These are phyloP conservation scores for Hymenopus coronatus DNA, from an alignment of 2,888 invertebrate species.

Conservation along the genomic window DNA sequence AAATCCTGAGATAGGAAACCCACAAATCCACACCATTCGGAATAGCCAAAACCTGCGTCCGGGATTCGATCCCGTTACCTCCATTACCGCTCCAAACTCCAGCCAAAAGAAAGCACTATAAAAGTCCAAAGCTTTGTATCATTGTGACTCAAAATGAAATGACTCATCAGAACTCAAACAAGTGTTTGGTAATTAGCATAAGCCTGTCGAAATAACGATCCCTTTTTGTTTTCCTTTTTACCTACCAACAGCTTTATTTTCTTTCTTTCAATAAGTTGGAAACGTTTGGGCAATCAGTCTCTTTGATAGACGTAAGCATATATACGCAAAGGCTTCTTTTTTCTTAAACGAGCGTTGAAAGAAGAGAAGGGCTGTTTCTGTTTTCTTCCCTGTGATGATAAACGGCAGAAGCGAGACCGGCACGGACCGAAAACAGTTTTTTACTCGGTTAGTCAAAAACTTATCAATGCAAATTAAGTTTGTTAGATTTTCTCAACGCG, in stretches of 20 bases:
- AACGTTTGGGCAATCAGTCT: background rate
- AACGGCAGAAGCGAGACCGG: background rate
- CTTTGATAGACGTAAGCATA: background rate
- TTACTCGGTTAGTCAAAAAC: background rate
- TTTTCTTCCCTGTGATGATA: background rate
- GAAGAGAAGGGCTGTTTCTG: background rate
- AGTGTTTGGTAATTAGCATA: no score
- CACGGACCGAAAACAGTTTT: background rate
- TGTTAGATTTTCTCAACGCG: background rate
- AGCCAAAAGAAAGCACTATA: no score
- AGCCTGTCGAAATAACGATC: no score
- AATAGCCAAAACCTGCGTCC: no score
- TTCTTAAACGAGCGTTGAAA: background rate
- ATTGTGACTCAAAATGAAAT: no score
- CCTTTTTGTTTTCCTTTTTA: background rate
- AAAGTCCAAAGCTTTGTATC: no score
- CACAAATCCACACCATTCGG: no score
- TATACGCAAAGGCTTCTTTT: background rate
- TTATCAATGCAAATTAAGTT: slow-evolving; percentile 15
- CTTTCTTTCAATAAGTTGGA: background rate
- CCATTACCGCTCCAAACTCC: no score
- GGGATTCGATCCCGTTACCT: no score
- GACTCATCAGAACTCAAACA: no score
- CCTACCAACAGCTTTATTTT: background rate
- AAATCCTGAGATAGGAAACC: no score